Base-by-base conservation (phyloP, 1,140 invertebrate species). In the Trichoplusia ni region DNA sequence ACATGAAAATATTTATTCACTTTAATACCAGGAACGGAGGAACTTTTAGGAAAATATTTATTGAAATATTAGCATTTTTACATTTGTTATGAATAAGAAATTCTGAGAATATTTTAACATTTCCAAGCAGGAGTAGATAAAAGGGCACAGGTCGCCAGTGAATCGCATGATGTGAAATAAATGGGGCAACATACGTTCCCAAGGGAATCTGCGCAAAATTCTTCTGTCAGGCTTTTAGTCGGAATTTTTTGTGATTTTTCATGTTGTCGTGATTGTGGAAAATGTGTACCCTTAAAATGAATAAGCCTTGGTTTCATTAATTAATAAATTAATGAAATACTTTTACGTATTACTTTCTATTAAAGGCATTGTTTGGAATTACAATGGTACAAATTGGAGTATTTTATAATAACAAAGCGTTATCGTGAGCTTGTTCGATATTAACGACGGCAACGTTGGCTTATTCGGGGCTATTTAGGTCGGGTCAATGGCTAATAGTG, bases 401-500 rank as follows among this genome's bases (percentile, higher is more conserved):
- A 9, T 62, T 74, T 68, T 31, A 62, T 73, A 62, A 71, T 61
- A 49, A 69, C 61, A 64, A 68, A 73, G 63, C 40, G 70, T 67
- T 74, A 69, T 70, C 67, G 66, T 62, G 64, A 71, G 53, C 51
- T 68, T 74, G 67, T 67, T 71, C 71, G 49, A 73, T 70, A 74
- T 47, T 74, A 72, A 71, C 60, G 61, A 67, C 67, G 58, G 54
- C 51, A 47, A 37, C 64, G 71, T 67, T 75, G 73, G 75, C 65
- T 71, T 71, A 65, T 67, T 75, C 49, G 63, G 58, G 42, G 53
- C 69, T 71, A 78, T 75, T 75, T 71, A 71, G 73, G 76, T 75
- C 73, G 73, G 73, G 71, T 78, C 76, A 75, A 73, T 68, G 62
- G 69, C 60, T 75, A 72, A 78, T 75, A 59, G 69, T 13, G 25